phyloP scores from a whole-genome alignment of 2,797 vertebrate species.

The Chelon labrosus region DNA sequence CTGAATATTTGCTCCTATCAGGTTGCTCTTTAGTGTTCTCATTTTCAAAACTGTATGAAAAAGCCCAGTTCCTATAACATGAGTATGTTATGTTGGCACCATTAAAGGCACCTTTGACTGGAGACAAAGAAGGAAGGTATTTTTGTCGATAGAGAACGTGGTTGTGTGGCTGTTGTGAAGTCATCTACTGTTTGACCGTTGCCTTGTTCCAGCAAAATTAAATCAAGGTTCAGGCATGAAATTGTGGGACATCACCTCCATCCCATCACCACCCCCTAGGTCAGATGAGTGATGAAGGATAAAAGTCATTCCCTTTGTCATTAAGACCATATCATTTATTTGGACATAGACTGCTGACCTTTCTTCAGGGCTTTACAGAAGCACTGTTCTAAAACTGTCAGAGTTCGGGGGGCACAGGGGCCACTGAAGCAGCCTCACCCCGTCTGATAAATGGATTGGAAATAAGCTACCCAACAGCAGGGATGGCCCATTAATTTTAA shows the following conservation, averaged over 20 bases:
- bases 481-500: slow-evolving; percentile 99
- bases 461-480: slow-evolving; percentile 93
- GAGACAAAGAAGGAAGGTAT: neutral
- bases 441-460: slow-evolving; percentile 96
- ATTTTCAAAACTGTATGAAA: neutral
- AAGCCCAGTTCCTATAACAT: neutral
- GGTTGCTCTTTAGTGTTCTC: slow-evolving; percentile 82
- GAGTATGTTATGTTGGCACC: slow-evolving; percentile 1
- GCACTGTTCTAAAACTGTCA: slow-evolving; percentile 90
- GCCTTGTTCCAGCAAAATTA: slow-evolving; percentile 45
- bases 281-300: slow-evolving; percentile 82
- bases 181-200: slow-evolving; percentile 14
- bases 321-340: slow-evolving; percentile 89
- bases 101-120: neutral
- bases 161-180: too few relatives aligned
- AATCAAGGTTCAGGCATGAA: slow-evolving; percentile 77
- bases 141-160: neutral
- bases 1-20: slow-evolving; percentile 84
- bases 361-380: slow-evolving; percentile 80
- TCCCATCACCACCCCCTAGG: slow-evolving; percentile 70
- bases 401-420: slow-evolving; percentile 83
- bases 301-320: slow-evolving; percentile 84
- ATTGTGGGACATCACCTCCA: slow-evolving; percentile 60
- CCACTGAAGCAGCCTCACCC: slow-evolving; percentile 87
- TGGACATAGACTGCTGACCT: slow-evolving; percentile 89